These are phyloP conservation scores for Trichomalopsis sarcophagae DNA, from an alignment of 1,140 invertebrate genomes.

Conservation along the genomic window DNA sequence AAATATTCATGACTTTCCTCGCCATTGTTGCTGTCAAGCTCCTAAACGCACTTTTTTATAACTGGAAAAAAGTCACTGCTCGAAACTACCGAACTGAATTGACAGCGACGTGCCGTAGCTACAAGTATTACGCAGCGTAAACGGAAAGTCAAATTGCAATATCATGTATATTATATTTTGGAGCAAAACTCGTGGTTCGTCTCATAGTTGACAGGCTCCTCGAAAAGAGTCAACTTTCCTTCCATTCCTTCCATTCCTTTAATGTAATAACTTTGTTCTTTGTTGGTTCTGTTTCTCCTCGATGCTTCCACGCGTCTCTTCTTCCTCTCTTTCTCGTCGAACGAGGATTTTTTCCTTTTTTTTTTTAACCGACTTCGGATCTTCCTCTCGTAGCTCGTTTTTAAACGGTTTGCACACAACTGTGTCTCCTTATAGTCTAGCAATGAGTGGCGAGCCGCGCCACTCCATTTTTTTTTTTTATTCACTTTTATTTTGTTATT, in stretches of 20 bases:
- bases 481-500: constrained; percentile 66
- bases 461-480: constrained; percentile 18
- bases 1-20: constrained; percentile 45
- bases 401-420: constrained; percentile 1
- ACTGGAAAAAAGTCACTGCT: not conserved
- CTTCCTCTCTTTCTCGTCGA: constrained; percentile 28
- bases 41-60: constrained; percentile 16
- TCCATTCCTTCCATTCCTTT: constrained; percentile 49
- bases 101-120: constrained; percentile 30
- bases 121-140: constrained; percentile 41
- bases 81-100: constrained; percentile 29
- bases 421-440: constrained; percentile 25
- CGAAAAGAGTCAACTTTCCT: constrained; percentile 45
- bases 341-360: not conserved
- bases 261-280: constrained; percentile 37
- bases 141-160: constrained; percentile 50
- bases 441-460: not conserved
- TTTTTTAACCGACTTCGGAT: constrained; percentile 14
- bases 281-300: constrained; percentile 18
- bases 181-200: constrained; percentile 20
- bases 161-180: constrained; percentile 51
- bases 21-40: constrained; percentile 29
- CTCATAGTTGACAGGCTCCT: not conserved
- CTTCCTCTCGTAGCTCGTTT: constrained; percentile 1
- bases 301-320: constrained; percentile 9